A percentile compares a stretch with the other conserved stretches of the same genome.
phyloP scores from a whole-genome alignment of 2,888 invertebrate species.

The Drosophila recens region DNA sequence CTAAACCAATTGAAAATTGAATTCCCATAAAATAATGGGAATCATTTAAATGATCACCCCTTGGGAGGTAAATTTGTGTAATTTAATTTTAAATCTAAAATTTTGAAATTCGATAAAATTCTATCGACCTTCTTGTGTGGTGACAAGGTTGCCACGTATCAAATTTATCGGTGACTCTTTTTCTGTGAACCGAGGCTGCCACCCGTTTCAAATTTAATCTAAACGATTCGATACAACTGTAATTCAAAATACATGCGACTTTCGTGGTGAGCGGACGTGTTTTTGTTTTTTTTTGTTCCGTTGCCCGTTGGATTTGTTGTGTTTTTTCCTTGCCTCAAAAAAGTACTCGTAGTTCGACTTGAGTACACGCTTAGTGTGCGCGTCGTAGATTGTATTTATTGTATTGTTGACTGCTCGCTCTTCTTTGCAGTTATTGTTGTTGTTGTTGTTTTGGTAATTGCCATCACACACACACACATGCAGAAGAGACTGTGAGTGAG shows the following conservation, averaged over 20 bases:
- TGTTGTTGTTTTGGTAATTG: slow-evolving; percentile 68
- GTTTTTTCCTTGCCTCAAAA: slow-evolving; percentile 22
- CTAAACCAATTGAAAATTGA: background rate
- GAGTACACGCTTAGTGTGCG: slow-evolving; percentile 56
- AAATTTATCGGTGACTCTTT: no score
- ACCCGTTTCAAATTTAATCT: no score
- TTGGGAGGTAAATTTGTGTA: slow-evolving; percentile 3
- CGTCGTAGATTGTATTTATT: slow-evolving; percentile 59
- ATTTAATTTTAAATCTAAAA: no score
- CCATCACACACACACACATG: slow-evolving; percentile 34
- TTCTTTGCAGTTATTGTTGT: slow-evolving; percentile 37
- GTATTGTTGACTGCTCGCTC: slow-evolving; percentile 39
- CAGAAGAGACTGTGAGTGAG: background rate
- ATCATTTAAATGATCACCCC: slow-evolving; percentile 4
- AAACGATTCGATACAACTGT: background rate
- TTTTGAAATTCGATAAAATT: no score
- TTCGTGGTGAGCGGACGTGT: slow-evolving; percentile 68
- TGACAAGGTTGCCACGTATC: no score
- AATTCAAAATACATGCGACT: slow-evolving; percentile 64
- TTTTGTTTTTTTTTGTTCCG: slow-evolving; percentile 38
- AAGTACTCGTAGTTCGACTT: slow-evolving; percentile 31
- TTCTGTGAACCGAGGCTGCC: no score
- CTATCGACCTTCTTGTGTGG: no score
- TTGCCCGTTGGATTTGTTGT: slow-evolving; percentile 42
- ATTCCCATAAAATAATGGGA: background rate